Evolutionary conservation across 2,113 vertebrate genomes (phyloP), one percentile per base, ranked within the genome.

Genomic region (Xiphophorus hellerii): DNA sequence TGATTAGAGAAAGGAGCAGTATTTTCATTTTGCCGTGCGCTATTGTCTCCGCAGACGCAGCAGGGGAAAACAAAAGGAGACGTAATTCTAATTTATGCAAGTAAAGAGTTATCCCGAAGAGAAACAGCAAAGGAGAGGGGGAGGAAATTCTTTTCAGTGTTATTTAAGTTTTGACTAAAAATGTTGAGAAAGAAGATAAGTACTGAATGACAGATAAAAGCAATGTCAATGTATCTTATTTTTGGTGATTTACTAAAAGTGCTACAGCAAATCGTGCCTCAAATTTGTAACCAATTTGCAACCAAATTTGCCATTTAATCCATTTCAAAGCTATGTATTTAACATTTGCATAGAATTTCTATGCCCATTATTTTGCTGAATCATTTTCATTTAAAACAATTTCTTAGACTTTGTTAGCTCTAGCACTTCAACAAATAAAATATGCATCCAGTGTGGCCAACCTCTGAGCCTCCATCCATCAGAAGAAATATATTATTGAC

Each of bases 1-100:
- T 86, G 89, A 92, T 90, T 85, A 87, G 80, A 89, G 74, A 76
- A 74, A 75, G 80, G 69, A 78, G 83, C 81, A 66, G 78, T 61
- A 62, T 82, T 87, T 89, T 86, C 66, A 87, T 86, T 87, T 71
- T 71, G 73, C 37, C 65, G 25, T 28, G 76, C 74, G 72, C 73
- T 60, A 27, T 81, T 66, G 25, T 87, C 80, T 71, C 80, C 62
- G 81, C 66, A 76, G 83, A 86, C 71, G 71, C 69, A 70, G 80
- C 6, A 14, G 60, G 72, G 37, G 4, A 70, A 77, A 81, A 78
- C 66, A 86, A 86, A 86, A 76, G 76, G 71, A 75, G 77, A 83
- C 66, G 68, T 80, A 76, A 78, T 58, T 71, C 73, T 80, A 69
- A 80, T 88, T 87, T 87, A 81, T 82, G 87, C 62, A 83, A 81